Conservation (phyloP, 1,140 invertebrate species). For the Apis dorsata region DNA sequence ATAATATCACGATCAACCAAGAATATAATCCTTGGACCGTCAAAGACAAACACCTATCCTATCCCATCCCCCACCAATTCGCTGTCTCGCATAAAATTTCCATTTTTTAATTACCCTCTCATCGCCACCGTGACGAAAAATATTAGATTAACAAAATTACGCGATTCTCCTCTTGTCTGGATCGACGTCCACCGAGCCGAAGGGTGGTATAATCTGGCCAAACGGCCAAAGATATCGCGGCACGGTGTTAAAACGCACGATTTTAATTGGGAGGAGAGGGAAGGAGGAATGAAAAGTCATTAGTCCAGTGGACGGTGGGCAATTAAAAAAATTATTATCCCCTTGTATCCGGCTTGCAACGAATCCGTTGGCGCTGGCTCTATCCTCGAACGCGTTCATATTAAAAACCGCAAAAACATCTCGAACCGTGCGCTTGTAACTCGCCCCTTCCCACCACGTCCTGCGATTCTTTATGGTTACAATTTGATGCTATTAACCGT, state of each 20-base stretch:
- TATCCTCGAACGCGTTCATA: not conserved
- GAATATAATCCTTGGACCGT: no score
- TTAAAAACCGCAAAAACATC: not conserved
- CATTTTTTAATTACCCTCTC: not conserved
- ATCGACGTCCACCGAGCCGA: not conserved
- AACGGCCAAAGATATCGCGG: not conserved
- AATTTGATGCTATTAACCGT: conserved; percentile 40
- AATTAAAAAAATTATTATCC: conserved; percentile 16
- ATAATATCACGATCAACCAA: no score
- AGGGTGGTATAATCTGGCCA: not conserved
- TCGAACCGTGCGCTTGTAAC: not conserved
- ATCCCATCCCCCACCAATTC: not conserved
- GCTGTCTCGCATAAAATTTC: not conserved
- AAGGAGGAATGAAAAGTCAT: not conserved
- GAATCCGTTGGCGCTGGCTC: no score
- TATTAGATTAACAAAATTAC: not conserved
- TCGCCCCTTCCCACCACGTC: not conserved
- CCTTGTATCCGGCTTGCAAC: not conserved
- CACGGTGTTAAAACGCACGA: conserved; percentile 3
- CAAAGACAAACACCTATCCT: not conserved
- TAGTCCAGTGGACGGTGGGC: not conserved
- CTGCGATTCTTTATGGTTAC: conserved; percentile 21
- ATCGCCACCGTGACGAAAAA: not conserved
- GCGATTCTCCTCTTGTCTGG: not conserved
- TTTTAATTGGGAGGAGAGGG: conserved; percentile 5